phyloP scores from a whole-genome alignment of 2,797 vertebrate genomes.

The Stomatorhinus walkeri region DNA sequence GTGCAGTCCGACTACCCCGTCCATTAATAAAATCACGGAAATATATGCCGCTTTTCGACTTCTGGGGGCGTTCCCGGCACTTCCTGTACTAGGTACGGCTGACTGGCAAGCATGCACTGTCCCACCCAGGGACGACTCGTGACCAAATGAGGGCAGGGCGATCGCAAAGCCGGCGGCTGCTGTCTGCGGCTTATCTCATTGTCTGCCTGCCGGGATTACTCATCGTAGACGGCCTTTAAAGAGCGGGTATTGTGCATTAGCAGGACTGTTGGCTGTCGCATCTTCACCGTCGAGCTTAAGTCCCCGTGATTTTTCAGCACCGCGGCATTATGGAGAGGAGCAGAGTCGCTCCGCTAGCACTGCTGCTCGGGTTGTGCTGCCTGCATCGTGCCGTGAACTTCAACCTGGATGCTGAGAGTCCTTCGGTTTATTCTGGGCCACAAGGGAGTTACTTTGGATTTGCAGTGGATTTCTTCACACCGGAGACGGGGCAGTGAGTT shows the following conservation, averaged over 20 bases:
- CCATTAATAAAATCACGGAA: background rate
- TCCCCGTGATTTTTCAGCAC: background rate
- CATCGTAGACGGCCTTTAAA: background rate
- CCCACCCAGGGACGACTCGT: background rate
- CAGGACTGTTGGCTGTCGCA: background rate
- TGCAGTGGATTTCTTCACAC: conserved; percentile 43
- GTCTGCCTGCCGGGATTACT: conserved; percentile 4
- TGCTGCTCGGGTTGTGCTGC: conserved; percentile 20
- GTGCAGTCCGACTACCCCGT: background rate
- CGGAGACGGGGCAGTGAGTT: conserved; percentile 39
- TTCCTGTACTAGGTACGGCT: background rate
- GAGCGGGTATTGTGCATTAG: background rate
- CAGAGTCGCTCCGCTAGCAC: background rate
- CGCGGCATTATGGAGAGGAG: background rate
- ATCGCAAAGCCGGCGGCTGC: background rate
- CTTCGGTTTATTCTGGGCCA: conserved; percentile 43
- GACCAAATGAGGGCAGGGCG: background rate
- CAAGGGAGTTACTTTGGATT: conserved; percentile 47
- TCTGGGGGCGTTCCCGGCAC: background rate
- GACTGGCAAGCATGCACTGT: background rate
- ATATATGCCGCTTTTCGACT: background rate
- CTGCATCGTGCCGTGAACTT: conserved; percentile 23
- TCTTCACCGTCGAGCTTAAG: background rate
- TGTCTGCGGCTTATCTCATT: background rate
- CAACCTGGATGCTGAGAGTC: conserved; percentile 41